phyloP scores from a whole-genome alignment of 2,797 vertebrate species.

The Acropternis orthonyx region DNA sequence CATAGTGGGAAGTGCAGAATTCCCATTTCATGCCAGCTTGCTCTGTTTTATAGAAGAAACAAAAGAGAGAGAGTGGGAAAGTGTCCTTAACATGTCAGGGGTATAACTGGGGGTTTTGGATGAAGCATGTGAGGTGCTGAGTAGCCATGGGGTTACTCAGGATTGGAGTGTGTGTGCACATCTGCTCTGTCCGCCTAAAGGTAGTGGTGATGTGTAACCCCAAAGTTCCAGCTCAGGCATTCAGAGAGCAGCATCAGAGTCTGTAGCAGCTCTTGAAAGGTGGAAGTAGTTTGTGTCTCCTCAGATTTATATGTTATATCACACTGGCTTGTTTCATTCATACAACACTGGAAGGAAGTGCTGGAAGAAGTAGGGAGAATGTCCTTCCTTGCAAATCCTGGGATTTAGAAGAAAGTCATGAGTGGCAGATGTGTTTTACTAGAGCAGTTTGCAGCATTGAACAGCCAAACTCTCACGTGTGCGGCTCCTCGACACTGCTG shows the following conservation, averaged over 20 bases:
- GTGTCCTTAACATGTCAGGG: rapidly evolving
- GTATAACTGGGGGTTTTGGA: background rate
- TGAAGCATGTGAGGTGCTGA: background rate
- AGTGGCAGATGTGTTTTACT: background rate
- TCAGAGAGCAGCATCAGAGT: background rate
- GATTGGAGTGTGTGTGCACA: background rate
- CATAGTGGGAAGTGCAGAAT: background rate
- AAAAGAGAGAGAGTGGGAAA: too few species aligned
- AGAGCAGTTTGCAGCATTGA: background rate
- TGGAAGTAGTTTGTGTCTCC: background rate
- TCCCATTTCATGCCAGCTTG: background rate
- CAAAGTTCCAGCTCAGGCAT: background rate
- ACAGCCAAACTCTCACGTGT: background rate
- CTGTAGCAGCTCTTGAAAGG: background rate
- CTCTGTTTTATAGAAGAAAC: background rate
- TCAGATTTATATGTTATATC: background rate
- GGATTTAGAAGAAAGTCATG: background rate
- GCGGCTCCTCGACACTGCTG: background rate
- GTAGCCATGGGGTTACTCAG: background rate
- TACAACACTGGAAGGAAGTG: background rate
- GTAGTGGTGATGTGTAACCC: background rate
- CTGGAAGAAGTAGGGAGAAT: background rate
- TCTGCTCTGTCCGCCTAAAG: background rate
- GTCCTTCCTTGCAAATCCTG: background rate
- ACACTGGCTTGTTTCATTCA: background rate